Evolutionary conservation across 2,113 vertebrate genomes (phyloP).

Genomic region (Shinisaurus crocodilurus): DNA sequence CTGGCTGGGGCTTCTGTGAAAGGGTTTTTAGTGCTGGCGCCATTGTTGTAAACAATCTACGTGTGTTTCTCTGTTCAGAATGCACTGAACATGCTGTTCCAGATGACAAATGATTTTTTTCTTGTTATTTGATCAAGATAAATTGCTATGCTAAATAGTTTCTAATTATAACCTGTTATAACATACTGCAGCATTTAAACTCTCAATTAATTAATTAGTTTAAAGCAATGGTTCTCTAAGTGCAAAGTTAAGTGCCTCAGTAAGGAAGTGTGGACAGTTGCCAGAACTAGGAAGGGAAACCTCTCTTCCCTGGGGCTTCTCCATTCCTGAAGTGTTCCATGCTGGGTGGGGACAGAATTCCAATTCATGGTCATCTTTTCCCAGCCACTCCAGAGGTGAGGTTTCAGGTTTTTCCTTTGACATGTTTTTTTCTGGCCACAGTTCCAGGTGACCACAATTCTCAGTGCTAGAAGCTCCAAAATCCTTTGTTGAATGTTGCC

Average conservation of each 20-base stretch:
- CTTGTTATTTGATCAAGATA: constrained; percentile 44
- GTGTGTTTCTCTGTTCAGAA: not conserved
- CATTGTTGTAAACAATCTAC: constrained; percentile 16
- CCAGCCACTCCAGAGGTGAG: not conserved
- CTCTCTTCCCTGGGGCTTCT: not conserved
- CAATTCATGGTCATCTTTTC: not conserved
- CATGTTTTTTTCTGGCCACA: not conserved
- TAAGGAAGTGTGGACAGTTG: constrained; percentile 18
- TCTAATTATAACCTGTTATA: constrained; percentile 44
- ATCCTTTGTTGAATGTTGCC: not conserved
- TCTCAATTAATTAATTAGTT: constrained; percentile 43
- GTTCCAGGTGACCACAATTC: not conserved
- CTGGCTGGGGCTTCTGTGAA: constrained; percentile 12
- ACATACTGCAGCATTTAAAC: constrained; percentile 38
- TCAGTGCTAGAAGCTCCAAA: not conserved
- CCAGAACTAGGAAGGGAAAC: constrained; percentile 10
- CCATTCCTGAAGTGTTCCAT: not conserved
- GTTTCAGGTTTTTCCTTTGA: not conserved
- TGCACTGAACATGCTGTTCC: constrained; percentile 14
- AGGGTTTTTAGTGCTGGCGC: not conserved
- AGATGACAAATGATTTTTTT: constrained; percentile 35
- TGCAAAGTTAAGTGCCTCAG: constrained; percentile 25
- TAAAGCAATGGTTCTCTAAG: constrained; percentile 43
- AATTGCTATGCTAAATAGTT: constrained; percentile 42
- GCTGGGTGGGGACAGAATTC: not conserved